Evolutionary conservation across 2,113 vertebrate genomes (phyloP).

Genomic region (cattle (Bos taurus)): ARS-UCD2.0 NC_037333.1:105663501-105664000

Average conservation of each 20-base stretch:
- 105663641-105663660: rapidly evolving
- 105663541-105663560: neutral
- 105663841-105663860: neutral
- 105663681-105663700: neutral
- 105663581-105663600: too few species aligned
- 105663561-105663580: neutral
- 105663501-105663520: neutral
- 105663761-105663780: neutral
- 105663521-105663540: neutral
- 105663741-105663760: neutral
- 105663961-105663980: neutral
- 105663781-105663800: neutral
- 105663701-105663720: neutral
- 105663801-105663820: neutral
- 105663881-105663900: neutral
- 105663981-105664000: neutral
- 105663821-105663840: neutral
- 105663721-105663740: neutral
- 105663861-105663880: neutral
- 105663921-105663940: neutral
- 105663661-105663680: neutral
- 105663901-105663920: neutral
- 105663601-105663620: too few species aligned
- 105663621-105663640: neutral
- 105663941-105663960: neutral